A percentile compares a stretch with the other conserved stretches of the same genome.
Conservation (phyloP, 1,140 invertebrate genomes). For the Drosophila pachea region DNA sequence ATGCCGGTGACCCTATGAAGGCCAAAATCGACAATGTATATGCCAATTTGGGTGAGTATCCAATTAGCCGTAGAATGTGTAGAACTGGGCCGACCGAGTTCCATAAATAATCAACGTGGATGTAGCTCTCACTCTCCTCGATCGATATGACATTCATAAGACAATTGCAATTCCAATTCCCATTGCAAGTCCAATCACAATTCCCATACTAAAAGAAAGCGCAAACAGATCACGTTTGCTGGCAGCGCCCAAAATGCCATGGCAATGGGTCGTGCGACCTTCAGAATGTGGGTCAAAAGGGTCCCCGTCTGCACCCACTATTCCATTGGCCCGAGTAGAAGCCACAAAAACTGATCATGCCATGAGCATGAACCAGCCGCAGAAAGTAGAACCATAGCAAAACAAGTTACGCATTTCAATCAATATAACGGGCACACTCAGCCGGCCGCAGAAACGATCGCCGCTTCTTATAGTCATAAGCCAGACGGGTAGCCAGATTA, state of each 20-base stretch:
- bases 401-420: slow-evolving; percentile 75
- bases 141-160: slow-evolving; percentile 23
- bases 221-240: slow-evolving; percentile 65
- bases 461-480: slow-evolving; percentile 42
- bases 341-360: slow-evolving; percentile 44
- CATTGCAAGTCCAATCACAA: slow-evolving; percentile 5
- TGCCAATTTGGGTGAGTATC: slow-evolving; percentile 84
- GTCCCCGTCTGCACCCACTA: slow-evolving; percentile 48
- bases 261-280: slow-evolving; percentile 49
- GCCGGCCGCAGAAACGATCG: slow-evolving; percentile 4
- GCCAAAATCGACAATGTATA: slow-evolving; percentile 85
- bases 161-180: slow-evolving; percentile 32
- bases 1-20: slow-evolving; percentile 65
- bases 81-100: slow-evolving; percentile 27
- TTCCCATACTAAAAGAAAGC: slow-evolving; percentile 58
- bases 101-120: slow-evolving; percentile 17
- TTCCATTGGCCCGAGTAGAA: slow-evolving; percentile 2
- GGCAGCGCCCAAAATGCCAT: slow-evolving; percentile 30
- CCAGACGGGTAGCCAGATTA: slow-evolving; percentile 41
- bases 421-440: slow-evolving; percentile 64
- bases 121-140: slow-evolving; percentile 25
- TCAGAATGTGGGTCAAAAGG: slow-evolving; percentile 63
- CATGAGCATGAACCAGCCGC: slow-evolving; percentile 45
- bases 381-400: slow-evolving; percentile 65
- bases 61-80: not conserved